Evolutionary conservation across 2,797 vertebrate genomes (phyloP).

Genomic region (Ispidina lecontei): DNA sequence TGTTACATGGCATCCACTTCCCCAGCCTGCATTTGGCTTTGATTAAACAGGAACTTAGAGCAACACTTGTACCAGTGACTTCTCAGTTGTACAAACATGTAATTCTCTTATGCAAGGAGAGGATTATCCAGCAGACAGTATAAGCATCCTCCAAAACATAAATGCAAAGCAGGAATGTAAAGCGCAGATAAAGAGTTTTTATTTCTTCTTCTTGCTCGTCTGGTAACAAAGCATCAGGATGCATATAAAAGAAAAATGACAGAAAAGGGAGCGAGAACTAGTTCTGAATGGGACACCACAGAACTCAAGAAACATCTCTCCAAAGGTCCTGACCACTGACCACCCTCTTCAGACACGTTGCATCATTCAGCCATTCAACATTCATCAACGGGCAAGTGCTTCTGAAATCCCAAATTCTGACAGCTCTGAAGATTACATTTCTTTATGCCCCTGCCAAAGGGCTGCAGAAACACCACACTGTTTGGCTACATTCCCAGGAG

Average conservation of each 20-base stretch:
- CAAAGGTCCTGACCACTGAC: not conserved
- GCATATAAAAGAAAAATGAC: not conserved
- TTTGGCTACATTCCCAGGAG: not conserved
- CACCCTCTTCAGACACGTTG: not conserved
- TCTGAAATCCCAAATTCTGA: conserved; percentile 5
- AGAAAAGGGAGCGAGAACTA: not conserved
- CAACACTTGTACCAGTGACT: conserved; percentile 33
- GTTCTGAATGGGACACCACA: not conserved
- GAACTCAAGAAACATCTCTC: not conserved
- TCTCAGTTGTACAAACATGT: not conserved
- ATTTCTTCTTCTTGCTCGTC: not conserved
- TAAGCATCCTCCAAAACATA: not conserved
- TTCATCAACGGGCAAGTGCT: not conserved
- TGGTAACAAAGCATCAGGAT: not conserved
- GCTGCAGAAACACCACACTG: not conserved
- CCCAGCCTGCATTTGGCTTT: not conserved
- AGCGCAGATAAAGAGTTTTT: not conserved
- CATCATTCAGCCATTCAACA: not conserved
- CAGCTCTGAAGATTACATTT: not conserved
- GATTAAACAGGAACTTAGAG: conserved; percentile 23
- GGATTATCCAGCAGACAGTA: not conserved
- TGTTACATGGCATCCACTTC: not conserved
- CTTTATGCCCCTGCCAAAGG: not conserved
- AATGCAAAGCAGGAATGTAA: not conserved
- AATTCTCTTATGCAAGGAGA: not conserved